Base-by-base conservation (phyloP, 2,113 vertebrate genomes). In the Sapayoa aenigma region DNA sequence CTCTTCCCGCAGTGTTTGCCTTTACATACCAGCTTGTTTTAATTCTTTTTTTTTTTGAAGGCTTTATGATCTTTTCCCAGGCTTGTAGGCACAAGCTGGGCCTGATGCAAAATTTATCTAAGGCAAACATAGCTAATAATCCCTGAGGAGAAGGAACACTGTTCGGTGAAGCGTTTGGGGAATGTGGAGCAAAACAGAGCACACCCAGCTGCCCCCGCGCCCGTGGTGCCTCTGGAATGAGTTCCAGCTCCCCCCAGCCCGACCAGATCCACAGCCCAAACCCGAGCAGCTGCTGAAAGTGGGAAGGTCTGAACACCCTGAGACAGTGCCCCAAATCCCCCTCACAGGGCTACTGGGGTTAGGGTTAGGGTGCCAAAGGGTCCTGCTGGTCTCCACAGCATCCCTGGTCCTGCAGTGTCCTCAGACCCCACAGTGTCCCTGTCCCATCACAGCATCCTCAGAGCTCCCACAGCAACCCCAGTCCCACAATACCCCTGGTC, bases 271-370 rank as follows among this genome's bases (percentile, higher is more conserved):
- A 7, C 85, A 63, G 66, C 89, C 65, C 74, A 37, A 49, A 76
- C 22, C 25, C 8, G 30, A 33, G 28, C 15, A 3, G 22, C 37
- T 56, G 14, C 62, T 19, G 4, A 13, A 31, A 60, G 49, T 12
- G 3, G 16, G 33, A 60, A 39, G 56, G 14, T 11, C 39, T 22
- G 42, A 44, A 17, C 16, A 2, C 15, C 49, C 22, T 0, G 0
- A 78, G 60, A 50, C 72, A 17, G 12, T 12, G 22, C n/a, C 42
- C 28, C 47, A 59, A 9, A 4, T 63, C 50, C 24, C 47, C 30
- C n/a, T 22, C 1, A 0, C 0, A 8, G 30, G 19, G 53, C 19
- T 39, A 46, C 24, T 3, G 25, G 39, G 65, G 14, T n/a, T n/a
- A n/a, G n/a, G n/a, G n/a, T n/a, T n/a, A n/a, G n/a, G n/a, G 50